Evolutionary conservation across 1,140 invertebrate genomes (phyloP).

Genomic region (Plutomurus gul): DNA sequence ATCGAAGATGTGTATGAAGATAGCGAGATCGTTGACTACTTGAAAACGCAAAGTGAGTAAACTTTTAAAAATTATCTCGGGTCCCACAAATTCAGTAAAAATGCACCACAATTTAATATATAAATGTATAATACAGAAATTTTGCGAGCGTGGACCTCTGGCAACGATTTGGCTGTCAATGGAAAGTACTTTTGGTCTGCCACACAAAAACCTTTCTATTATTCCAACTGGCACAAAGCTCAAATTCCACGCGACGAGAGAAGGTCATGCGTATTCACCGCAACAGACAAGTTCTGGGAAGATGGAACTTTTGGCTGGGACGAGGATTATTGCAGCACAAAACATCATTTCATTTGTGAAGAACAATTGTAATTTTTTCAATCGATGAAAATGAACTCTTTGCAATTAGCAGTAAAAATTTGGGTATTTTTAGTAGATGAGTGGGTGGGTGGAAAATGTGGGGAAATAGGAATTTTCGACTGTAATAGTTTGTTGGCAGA

Average conservation of each 20-base stretch:
- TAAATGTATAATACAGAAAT: background rate
- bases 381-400: too few relatives aligned
- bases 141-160: conserved; percentile 26
- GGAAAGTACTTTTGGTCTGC: conserved; percentile 34
- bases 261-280: conserved; percentile 32
- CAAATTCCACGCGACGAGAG: background rate
- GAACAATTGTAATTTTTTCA: background rate
- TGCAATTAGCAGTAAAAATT: too few relatives aligned
- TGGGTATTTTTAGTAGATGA: too few relatives aligned
- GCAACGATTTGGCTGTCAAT: conserved; percentile 33
- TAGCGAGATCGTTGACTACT: conserved; percentile 23
- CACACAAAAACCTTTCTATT: conserved; percentile 2
- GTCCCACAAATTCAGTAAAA: background rate
- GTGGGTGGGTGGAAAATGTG: too few relatives aligned
- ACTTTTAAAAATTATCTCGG: background rate
- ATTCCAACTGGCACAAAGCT: conserved; percentile 32
- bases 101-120: background rate
- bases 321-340: conserved; percentile 31
- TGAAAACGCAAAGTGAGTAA: background rate
- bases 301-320: conserved; percentile 40
- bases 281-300: conserved; percentile 34
- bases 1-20: conserved; percentile 39
- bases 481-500: too few relatives aligned
- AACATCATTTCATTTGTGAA: conserved; percentile 38
- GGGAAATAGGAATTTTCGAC: too few relatives aligned